phyloP scores from a whole-genome alignment of 1,140 invertebrate genomes.

The Psilanteris sp. region DNA sequence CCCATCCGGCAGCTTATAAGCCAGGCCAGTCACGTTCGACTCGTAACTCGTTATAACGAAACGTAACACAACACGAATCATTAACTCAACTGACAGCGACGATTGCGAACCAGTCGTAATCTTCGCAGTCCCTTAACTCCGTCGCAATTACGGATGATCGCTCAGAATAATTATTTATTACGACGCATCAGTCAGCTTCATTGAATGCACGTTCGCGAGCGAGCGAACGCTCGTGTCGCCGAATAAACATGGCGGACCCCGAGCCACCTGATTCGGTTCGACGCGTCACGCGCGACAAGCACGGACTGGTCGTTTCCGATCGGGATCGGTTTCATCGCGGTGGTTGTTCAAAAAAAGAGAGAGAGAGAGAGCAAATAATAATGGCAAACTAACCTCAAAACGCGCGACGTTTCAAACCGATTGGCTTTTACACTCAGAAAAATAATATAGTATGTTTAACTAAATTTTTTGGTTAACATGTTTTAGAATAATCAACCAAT shows the following conservation, averaged over 20 bases:
- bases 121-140: conserved; percentile 43
- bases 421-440: too few relatives aligned
- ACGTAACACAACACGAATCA: conserved; percentile 74
- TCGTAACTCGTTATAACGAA: conserved; percentile 75
- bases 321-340: too few relatives aligned
- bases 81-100: conserved; percentile 58
- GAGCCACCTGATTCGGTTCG: conserved; percentile 33
- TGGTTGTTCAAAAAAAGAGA: too few relatives aligned
- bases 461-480: too few relatives aligned
- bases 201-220: conserved; percentile 26
- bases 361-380: too few relatives aligned
- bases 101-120: conserved; percentile 42
- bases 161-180: conserved; percentile 53
- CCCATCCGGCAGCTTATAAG: conserved; percentile 61
- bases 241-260: conserved; percentile 20
- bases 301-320: too few relatives aligned
- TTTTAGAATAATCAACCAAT: too few relatives aligned
- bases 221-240: conserved; percentile 1
- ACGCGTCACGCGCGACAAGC: too few relatives aligned
- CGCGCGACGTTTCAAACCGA: too few relatives aligned
- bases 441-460: too few relatives aligned
- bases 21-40: conserved; percentile 70
- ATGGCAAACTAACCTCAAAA: too few relatives aligned
- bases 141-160: conserved; percentile 30
- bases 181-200: conserved; percentile 37